Conservation (phyloP, 2,113 vertebrate species). For the Syngnathoides biaculeatus region DNA sequence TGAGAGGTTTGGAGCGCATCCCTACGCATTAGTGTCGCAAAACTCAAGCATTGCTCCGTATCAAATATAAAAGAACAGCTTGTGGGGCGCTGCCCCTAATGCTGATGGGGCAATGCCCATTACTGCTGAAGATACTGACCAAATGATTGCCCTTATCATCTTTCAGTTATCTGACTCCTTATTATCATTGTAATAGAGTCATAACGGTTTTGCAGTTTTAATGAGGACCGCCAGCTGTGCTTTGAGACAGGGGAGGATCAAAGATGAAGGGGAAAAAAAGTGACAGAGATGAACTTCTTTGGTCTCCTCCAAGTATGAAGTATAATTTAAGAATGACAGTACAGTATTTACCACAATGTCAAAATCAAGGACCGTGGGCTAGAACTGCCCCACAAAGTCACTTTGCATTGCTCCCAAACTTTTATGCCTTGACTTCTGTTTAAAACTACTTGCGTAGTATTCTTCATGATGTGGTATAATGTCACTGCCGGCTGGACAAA, state of each 20-base stretch:
- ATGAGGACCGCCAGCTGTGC: conserved; percentile 34
- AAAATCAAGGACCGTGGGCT: too few relatives aligned
- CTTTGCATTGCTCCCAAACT: too few relatives aligned
- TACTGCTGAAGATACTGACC: neutral
- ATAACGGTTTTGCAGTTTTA: conserved; percentile 24
- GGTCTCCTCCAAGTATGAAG: neutral
- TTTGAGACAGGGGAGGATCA: conserved; percentile 30
- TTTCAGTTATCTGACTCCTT: conserved; percentile 2
- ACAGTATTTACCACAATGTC: too few relatives aligned
- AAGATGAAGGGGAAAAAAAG: conserved; percentile 8
- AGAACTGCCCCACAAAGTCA: too few relatives aligned
- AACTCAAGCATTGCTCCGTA: neutral
- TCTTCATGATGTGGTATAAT: too few relatives aligned
- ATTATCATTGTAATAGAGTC: conserved; percentile 35
- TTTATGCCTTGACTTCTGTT: too few relatives aligned
- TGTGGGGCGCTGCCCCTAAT: too few relatives aligned
- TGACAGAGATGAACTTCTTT: neutral
- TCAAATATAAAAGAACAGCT: neutral
- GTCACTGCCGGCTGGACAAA: too few relatives aligned
- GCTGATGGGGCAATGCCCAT: too few relatives aligned
- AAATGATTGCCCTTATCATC: neutral
- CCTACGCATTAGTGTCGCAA: neutral
- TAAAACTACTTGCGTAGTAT: too few relatives aligned
- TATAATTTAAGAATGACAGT: neutral
- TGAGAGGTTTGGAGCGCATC: conserved; percentile 46